Base-by-base conservation (phyloP, 2,888 invertebrate genomes). In the Megastigmus dorsalis region DNA sequence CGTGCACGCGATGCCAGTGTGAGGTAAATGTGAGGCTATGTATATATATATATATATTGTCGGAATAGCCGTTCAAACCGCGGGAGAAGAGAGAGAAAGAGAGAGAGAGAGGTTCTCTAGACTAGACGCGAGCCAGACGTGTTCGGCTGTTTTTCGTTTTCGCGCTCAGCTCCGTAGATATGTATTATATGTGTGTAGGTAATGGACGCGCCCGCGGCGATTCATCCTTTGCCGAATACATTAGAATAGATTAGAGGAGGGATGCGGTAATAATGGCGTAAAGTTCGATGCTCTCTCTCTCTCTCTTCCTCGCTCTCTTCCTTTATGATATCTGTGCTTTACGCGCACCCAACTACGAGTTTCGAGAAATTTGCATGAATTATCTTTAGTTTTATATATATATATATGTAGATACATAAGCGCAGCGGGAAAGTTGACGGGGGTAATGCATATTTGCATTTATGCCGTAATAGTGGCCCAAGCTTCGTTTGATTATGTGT, bases 91-190 rank as follows among this genome's bases (percentile, higher is more conserved):
- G n/a, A n/a, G n/a, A n/a, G n/a, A n/a, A n/a, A n/a, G n/a, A n/a
- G n/a, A n/a, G n/a, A n/a, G n/a, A n/a, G n/a, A n/a, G n/a, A n/a
- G n/a, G n/a, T n/a, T n/a, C n/a, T n/a, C n/a, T n/a, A n/a, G n/a
- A 23, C 50, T 43, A 74, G 68, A 74, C 74, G 18, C 33, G 9
- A n/a, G 20, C 65, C 33, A 72, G 72, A 72, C 72, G 72, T 50
- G 50, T 54, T 48, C 33, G 57, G 67, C 36, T 48, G 30, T 7
- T 62, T 41, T 30, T n/a, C 48, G 36, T 50, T 23, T 55, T 28
- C 26, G 15, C 6, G 9, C n/a, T n/a, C n/a, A n/a, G n/a, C n/a
- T n/a, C n/a, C n/a, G n/a, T n/a, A n/a, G n/a, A n/a, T n/a, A n/a
- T n/a, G n/a, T n/a, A n/a, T n/a, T n/a, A n/a, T n/a, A n/a, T n/a